These are phyloP conservation scores for Sycobia sp. DNA, from an alignment of 1,140 invertebrate genomes.

Conservation along the genomic window DNA sequence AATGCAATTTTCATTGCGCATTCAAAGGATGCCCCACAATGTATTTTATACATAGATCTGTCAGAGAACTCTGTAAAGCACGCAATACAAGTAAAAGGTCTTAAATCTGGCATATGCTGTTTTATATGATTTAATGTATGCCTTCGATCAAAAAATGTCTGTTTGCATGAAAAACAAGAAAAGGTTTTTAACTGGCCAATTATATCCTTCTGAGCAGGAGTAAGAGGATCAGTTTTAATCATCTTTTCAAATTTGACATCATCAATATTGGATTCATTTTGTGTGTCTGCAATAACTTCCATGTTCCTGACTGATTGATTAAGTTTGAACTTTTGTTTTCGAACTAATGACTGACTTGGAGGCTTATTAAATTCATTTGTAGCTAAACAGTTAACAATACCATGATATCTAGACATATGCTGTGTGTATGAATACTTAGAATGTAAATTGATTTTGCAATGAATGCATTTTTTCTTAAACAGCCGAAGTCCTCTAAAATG, in stretches of 20 bases:
- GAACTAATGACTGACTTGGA: neutral
- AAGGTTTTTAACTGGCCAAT: constrained; percentile 59
- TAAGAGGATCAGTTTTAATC: constrained; percentile 44
- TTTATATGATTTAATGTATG: constrained; percentile 55
- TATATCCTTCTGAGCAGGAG: constrained; percentile 54
- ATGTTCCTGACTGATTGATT: constrained; percentile 5
- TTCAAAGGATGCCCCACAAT: constrained; percentile 56
- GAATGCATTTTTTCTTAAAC: constrained; percentile 51
- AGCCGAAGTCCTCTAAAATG: constrained; percentile 49
- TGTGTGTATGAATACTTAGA: constrained; percentile 50
- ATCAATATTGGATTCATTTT: constrained; percentile 14
- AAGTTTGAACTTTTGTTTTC: constrained; percentile 19
- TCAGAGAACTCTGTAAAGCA: constrained; percentile 56
- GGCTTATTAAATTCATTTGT: neutral
- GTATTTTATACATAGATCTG: constrained; percentile 52
- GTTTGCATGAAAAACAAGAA: constrained; percentile 54
- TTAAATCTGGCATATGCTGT: constrained; percentile 55
- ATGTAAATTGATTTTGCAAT: constrained; percentile 54
- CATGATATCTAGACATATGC: constrained; percentile 55
- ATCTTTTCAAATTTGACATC: constrained; percentile 25
- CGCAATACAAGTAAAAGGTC: constrained; percentile 56
- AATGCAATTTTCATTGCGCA: constrained; percentile 60
- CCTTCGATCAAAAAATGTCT: constrained; percentile 50
- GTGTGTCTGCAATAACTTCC: constrained; percentile 1
- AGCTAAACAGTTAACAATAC: constrained; percentile 21